Base-by-base conservation (phyloP, 2,888 invertebrate species). In the Callyntrura sp. region DNA sequence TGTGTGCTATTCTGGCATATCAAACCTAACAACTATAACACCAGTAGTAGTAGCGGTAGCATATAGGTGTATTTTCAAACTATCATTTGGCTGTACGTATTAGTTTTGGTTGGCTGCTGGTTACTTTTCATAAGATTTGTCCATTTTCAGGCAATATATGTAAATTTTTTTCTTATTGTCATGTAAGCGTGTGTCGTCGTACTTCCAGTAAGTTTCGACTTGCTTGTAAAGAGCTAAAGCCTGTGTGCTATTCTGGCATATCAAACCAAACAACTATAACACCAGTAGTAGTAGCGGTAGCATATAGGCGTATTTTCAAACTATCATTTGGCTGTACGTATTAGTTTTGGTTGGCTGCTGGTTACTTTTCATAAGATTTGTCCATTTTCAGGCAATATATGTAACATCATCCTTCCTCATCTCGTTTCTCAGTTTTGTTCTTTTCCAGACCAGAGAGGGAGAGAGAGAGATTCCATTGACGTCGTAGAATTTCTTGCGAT, bases 401-500 rank as follows among this genome's bases (percentile, higher is more conserved):
- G 6, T 57, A 57, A 2, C 11, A 62, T 23, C 25, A 25, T 62
- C 70, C 70, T 43, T 70, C 45, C 43, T 70, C 45, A 45, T 43
- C 70, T 45, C 65, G 8, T 28, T 65, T 57, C 28, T 28, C 70
- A 28, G 28, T 35, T 68, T 68, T 43, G 68, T 70, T 43, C 65
- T 65, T 57, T 20, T 62, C 70, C 43, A 51, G 55, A 48, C n/a
- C n/a, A n/a, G n/a, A n/a, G n/a, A n/a, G n/a, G n/a, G 70, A 70
- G 14, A 70, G 25, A 17, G 70, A 73, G 78, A 73, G 48, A 57
- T 55, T 14, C 25, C 78, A 78, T 57, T 78, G 55, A 55, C 78
- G 55, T 78, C 78, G 78, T 70, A 70, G 17, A 68, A 68, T 68
- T 68, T 68, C 68, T 35, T 68, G 35, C 35, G 12, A 60, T 14